These are phyloP conservation scores for Catostylus mosaicus DNA, from an alignment of 30 jellyfish, hydroid and myxozoan species.

Conservation along the genomic window DNA sequence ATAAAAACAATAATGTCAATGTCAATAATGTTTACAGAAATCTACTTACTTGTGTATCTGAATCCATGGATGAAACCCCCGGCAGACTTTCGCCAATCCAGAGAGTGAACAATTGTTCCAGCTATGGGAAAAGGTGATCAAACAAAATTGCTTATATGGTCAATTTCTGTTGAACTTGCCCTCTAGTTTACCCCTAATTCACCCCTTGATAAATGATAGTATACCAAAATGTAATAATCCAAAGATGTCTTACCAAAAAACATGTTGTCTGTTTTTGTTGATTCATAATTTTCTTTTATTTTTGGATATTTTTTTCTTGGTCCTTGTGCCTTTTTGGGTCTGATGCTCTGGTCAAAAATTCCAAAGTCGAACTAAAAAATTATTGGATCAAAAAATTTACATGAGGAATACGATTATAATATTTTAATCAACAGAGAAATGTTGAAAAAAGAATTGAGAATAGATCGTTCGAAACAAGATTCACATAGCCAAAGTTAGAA, in stretches of 20 bases:
- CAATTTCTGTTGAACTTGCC: too few species aligned
- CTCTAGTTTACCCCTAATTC: too few species aligned
- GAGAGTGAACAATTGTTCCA: conserved; percentile 88
- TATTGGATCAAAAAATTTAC: background rate
- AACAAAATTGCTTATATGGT: too few species aligned
- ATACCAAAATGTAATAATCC: too few species aligned
- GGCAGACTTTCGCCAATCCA: conserved; percentile 94
- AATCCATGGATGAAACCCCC: conserved; percentile 98
- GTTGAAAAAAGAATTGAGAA: background rate
- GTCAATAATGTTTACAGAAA: too few species aligned
- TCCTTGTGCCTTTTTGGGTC: conserved; percentile 52
- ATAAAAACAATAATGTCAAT: too few species aligned
- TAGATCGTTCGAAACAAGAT: background rate
- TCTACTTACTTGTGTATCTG: conserved; percentile 86
- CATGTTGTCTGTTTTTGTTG: conserved; percentile 66
- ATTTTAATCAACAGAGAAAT: too few species aligned
- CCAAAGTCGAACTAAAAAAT: conserved; percentile 78
- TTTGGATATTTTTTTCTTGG: conserved; percentile 71
- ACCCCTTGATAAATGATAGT: too few species aligned
- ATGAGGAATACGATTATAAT: too few species aligned
- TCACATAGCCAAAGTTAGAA: too few species aligned
- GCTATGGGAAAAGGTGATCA: conserved; percentile 72
- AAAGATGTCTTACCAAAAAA: conserved; percentile 68
- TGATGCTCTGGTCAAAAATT: conserved; percentile 61
- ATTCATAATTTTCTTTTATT: conserved; percentile 71